Conservation (phyloP, 2,113 vertebrate genomes). For the Triplophysa tibetana region DNA sequence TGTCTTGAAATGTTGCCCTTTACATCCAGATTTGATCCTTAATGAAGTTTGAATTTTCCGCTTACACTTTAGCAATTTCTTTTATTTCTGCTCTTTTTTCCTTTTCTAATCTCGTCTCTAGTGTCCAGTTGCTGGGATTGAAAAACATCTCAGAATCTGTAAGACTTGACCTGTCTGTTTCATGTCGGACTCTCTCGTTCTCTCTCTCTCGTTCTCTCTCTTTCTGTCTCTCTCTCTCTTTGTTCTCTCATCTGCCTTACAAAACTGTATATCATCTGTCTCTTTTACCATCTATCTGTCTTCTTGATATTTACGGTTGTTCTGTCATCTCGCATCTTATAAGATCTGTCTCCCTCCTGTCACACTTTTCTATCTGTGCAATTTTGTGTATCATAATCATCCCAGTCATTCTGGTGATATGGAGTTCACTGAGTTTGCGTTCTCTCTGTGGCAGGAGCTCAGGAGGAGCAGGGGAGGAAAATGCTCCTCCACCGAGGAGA, state of each 20-base stretch:
- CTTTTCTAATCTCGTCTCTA: background rate
- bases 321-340: conserved; percentile 56
- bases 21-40: too few species aligned
- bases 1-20: background rate
- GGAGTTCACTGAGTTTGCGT: conserved; percentile 57
- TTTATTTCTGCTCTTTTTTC: background rate
- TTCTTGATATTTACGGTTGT: conserved; percentile 38
- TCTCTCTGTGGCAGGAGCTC: conserved; percentile 30
- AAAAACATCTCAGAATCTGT: conserved; percentile 21
- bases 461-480: conserved; percentile 61
- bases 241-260: conserved; percentile 41
- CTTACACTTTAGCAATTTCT: background rate
- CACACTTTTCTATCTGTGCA: background rate
- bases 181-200: conserved; percentile 39
- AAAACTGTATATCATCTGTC: conserved; percentile 15
- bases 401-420: background rate
- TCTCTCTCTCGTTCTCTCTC: conserved; percentile 13
- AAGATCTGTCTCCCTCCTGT: conserved; percentile 43
- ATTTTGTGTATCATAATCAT: background rate
- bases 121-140: conserved; percentile 29
- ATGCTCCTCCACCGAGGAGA: conserved; percentile 83
- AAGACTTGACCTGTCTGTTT: conserved; percentile 6
- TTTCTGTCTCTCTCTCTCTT: too few species aligned
- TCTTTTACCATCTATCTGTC: conserved; percentile 36
- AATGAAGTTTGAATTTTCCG: background rate